Conservation (phyloP, 37 sponge, comb jelly and placozoan genomes). For the Halisarca cf. caerulea region DNA sequence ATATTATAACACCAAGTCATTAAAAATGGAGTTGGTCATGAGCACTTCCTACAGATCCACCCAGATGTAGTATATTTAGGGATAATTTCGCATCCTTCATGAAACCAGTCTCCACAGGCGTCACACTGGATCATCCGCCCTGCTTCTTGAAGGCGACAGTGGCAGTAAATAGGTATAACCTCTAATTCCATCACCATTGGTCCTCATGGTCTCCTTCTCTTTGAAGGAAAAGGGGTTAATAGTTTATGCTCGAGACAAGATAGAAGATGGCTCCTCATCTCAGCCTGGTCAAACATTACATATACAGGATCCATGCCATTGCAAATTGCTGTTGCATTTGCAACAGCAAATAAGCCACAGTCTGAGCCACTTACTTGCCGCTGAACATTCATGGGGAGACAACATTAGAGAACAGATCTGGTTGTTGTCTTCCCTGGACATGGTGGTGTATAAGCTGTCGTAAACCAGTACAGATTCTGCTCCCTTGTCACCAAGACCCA, state of each 20-base stretch:
- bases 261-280: background rate
- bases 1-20: no score
- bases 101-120: background rate
- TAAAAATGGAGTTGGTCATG: no score
- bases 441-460: no score
- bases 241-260: background rate
- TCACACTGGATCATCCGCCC: background rate
- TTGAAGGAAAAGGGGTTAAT: background rate
- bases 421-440: no score
- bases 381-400: no score
- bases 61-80: no score
- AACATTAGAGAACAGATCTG: no score
- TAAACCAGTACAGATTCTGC: no score
- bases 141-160: background rate
- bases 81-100: background rate
- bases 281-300: background rate
- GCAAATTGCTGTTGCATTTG: background rate
- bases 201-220: background rate
- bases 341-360: background rate
- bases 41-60: no score
- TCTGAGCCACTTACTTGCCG: no score
- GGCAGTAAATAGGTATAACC: background rate
- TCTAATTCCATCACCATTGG: background rate
- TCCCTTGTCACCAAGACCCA: no score
- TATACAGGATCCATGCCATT: background rate